Conservation (phyloP, 2,113 vertebrate species). For the Vicugna pacos region DNA sequence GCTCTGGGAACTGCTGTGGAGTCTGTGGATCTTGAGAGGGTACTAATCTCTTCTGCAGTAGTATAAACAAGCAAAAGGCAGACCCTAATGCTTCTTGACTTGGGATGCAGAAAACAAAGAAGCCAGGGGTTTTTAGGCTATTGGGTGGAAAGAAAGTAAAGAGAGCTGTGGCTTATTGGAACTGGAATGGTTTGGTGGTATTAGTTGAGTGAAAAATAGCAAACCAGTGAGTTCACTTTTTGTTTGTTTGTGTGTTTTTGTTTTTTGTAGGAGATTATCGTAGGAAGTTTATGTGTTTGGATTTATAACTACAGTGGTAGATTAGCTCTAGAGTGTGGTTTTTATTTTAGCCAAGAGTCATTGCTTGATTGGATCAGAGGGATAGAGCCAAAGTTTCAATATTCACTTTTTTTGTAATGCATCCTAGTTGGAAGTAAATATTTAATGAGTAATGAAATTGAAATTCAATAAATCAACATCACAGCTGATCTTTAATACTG, state of each 20-base stretch:
- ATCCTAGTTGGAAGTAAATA: not conserved
- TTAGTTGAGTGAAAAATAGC: not conserved
- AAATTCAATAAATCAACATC: not conserved
- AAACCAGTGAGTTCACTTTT: not conserved
- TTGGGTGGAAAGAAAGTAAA: not conserved
- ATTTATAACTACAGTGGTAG: not conserved
- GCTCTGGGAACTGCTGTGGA: not conserved
- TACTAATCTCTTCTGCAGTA: too few relatives aligned
- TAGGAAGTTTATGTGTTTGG: not conserved
- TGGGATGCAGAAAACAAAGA: not conserved
- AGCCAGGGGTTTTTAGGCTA: not conserved
- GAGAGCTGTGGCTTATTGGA: not conserved
- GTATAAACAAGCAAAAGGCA: not conserved
- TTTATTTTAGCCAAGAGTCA: not conserved
- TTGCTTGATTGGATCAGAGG: not conserved
- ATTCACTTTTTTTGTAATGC: not conserved
- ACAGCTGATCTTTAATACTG: not conserved
- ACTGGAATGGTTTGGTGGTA: not conserved
- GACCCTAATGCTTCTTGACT: not conserved
- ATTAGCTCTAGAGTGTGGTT: not conserved
- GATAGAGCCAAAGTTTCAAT: not conserved
- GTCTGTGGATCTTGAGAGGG: not conserved
- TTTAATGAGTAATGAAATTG: not conserved
- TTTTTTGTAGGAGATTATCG: too few relatives aligned
- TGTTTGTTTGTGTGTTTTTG: too few relatives aligned